Evolutionary conservation across 1,140 invertebrate genomes (phyloP), one percentile per base, ranked within the genome.

Genomic region (Yoshiicerus persimilis): DNA sequence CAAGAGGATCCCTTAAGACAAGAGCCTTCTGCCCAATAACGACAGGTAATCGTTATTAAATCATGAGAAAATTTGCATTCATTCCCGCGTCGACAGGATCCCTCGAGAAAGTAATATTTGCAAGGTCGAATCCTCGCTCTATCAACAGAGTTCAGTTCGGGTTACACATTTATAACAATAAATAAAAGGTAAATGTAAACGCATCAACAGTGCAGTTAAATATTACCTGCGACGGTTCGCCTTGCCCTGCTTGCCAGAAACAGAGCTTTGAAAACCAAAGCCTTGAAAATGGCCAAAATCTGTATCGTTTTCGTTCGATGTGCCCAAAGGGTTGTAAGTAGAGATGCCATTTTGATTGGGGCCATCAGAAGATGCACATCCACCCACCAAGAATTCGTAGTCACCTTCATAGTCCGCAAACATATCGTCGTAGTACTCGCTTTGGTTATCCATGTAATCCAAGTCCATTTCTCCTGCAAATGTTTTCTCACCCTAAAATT

Each of bases 51-150:
- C 20, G 83, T 47, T 10, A 89, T 86, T 25, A 88, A 86, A 41
- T 90, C 88, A 47, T 90, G 89, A 41, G 89, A 90, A 70, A 90
- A 90, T 62, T 90, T 90, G 84, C 89, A 90, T 23, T 90, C 88
- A 34, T 86, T 86, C 39, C 89, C 89, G 20, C 89, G 89, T 27
- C 87, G 36, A 75, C 89, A 90, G 30, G 86, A 87, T 11, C 89
- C 89, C 39, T 90, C 89, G 34, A 90, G 27, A 36, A 90, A 90
- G 47, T 84, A 90, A 66, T 90, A 90, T 84, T 90, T 90, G 66
- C 89, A 90, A 25, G 89, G 89, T 64, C 87, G 62, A 38, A 80
- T 70, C 64, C 85, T 90, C 85, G 87, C 77, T 80, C 87, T 90
- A n/a, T 83, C 85, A 75, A 86, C 8, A 39, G 20, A 23, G 5